Evolutionary conservation across 2,888 invertebrate genomes (phyloP).

Genomic region (Arge pagana): DNA sequence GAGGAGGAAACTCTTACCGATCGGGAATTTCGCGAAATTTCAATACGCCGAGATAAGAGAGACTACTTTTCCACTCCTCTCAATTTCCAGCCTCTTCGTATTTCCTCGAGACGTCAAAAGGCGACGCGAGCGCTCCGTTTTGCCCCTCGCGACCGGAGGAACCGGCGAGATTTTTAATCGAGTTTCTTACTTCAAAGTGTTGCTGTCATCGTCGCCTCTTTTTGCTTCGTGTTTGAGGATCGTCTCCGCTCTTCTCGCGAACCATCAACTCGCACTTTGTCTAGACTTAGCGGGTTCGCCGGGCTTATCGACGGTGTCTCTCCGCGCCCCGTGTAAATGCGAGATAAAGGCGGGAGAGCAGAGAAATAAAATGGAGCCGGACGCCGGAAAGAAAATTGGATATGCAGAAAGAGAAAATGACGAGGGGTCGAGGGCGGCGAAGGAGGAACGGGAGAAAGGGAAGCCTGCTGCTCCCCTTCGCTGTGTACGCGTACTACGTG

Average conservation of each 20-base stretch:
- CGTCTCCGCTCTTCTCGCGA: slow-evolving; percentile 30
- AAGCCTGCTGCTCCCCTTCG: not conserved
- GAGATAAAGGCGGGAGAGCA: not conserved
- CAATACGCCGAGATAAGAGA: no score
- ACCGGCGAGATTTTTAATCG: slow-evolving; percentile 43
- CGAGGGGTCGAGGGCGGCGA: not conserved
- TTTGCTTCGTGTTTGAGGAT: not conserved
- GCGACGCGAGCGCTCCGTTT: slow-evolving; percentile 16
- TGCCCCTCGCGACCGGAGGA: slow-evolving; percentile 1
- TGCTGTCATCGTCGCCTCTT: slow-evolving; percentile 35
- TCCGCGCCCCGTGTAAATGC: slow-evolving; percentile 12
- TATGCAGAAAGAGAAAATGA: no score
- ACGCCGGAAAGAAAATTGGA: no score
- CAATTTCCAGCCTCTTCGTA: no score
- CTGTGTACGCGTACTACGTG: not conserved
- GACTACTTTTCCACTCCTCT: no score
- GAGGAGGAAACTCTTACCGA: no score
- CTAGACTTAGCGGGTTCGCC: slow-evolving; percentile 42
- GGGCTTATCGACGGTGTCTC: slow-evolving; percentile 17
- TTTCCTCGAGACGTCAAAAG: no score
- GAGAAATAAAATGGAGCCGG: no score
- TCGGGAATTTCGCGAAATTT: no score
- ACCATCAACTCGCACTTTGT: slow-evolving; percentile 26
- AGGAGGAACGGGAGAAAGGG: not conserved
- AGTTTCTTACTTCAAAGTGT: slow-evolving; percentile 43